Base-by-base conservation (phyloP, 1,140 invertebrate species). In the Agrilus planipennis region DNA sequence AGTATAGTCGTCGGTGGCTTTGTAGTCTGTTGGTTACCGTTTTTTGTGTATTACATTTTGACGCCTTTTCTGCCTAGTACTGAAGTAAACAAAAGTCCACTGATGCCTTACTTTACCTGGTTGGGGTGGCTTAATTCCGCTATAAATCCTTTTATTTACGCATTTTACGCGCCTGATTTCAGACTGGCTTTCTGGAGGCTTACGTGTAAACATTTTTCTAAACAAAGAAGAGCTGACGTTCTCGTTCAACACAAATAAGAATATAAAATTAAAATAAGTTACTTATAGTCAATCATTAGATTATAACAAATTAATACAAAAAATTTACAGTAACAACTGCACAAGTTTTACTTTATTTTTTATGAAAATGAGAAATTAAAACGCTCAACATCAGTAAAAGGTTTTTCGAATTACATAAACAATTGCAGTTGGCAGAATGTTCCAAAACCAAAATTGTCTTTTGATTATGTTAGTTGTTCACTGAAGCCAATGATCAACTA, bases 1-100 rank as follows among this genome's bases (percentile, higher is more conserved):
- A 88, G 86, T 7, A 77, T 93, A 17, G 89, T 94, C 2, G 88
- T 93, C 17, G 89, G 89, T 4, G 87, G 86, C 5, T 93, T 94
- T 57, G 77, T 94, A 4, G 75, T 86, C 2, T 94, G 89, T 49
- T 91, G 87, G 87, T 60, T 86, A 27, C 86, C 86, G 5, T 90
- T 91, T 61, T 95, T 94, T 62, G 71, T 87, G 0, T 78, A 86
- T 27, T 92, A 92, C 54, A 60, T 92, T 5, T 64, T 84, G 2
- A 84, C 79, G 7, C 82, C 86, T 1, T 89, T 89, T 53, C 45
- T 73, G 18, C 68, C 71, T 0, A 63, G 48, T 2, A 58, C 61
- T n/a, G 69, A 72, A 27, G 68, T 72, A 2, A 72, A 70, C 39
- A 72, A 70, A 40, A 60, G 68, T 6, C 65, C 77, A 7, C 64